Evolutionary conservation across 2,113 vertebrate genomes (phyloP).

Genomic region (Petroica traversi): DNA sequence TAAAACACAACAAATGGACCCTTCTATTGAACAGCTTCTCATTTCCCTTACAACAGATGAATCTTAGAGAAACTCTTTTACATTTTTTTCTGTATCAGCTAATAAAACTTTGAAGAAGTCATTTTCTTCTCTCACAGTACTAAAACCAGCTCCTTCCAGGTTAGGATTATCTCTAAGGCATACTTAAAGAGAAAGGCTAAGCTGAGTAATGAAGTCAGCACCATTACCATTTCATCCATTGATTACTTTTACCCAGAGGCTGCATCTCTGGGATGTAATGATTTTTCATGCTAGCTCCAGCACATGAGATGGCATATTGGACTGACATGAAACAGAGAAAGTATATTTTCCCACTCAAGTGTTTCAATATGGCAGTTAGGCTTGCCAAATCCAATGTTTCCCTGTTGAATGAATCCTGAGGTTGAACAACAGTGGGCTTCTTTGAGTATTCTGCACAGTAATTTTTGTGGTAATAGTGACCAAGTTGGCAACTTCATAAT

Average conservation of each 20-base stretch:
- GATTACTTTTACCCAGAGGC: slow-evolving; percentile 8
- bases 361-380: background rate
- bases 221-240: background rate
- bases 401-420: background rate
- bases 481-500: background rate
- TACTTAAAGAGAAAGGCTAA: background rate
- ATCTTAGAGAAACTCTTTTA: background rate
- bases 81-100: background rate
- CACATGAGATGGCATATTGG: background rate
- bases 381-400: background rate
- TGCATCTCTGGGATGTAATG: background rate
- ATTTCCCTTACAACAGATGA: background rate
- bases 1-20: background rate
- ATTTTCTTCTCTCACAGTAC: background rate
- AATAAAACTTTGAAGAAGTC: background rate
- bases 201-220: background rate
- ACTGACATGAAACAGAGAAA: slow-evolving; percentile 1
- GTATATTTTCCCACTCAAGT: background rate
- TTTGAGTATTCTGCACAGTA: background rate
- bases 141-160: background rate
- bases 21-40: background rate
- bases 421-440: background rate
- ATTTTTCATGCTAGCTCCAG: background rate
- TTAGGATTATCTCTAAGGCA: background rate
- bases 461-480: background rate